Evolutionary conservation across 2,888 invertebrate species (phyloP), one percentile per base, ranked within the genome.

Genomic region (Drosophila mettleri): DNA sequence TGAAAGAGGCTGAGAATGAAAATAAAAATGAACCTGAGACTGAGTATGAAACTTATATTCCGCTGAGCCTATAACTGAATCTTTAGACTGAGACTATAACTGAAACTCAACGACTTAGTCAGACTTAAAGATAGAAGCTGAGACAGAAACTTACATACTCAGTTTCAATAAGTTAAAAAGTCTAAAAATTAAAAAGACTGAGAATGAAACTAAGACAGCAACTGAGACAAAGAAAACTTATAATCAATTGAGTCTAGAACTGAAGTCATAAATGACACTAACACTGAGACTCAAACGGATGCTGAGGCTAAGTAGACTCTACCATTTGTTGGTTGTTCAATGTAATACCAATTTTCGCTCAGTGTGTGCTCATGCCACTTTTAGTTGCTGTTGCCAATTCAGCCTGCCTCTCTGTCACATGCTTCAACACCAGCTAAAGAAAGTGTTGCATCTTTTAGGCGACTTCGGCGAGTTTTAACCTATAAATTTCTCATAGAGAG

Each of bases 361-460:
- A 24, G 54, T 54, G 38, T n/a, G 72, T 74, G 69, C 75, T 66
- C 65, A 74, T 69, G 65, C 62, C 63, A 60, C 62, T 59, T 14
- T 49, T 34, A 49, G 49, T 22, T 22, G 34, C 33, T n/a, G n/a
- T 5, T 10, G 49, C 22, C 53, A 24, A 64, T 65, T 39, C 43
- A 20, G 12, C 20, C 46, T 36, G 41, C 27, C 20, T 27, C 22
- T 24, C 27, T 24, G 3, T n/a, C 51, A 57, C 65, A 76, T 68
- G 59, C 74, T 67, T 78, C 78, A 66, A 69, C 80, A 77, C 78
- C 69, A 68, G 62, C 74, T 43, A 67, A 62, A 16, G 43, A 27
- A 79, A 66, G 69, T 73, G 75, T 78, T 74, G 75, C 78, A 81
- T 78, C 82, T 71, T 74, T 80, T 70, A 75, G 82, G 78, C 71